A percentile compares a stretch with the other conserved stretches of the same genome.
Evolutionary conservation across 1,140 invertebrate genomes (phyloP).

Genomic region (Halictus rubicundus): DNA sequence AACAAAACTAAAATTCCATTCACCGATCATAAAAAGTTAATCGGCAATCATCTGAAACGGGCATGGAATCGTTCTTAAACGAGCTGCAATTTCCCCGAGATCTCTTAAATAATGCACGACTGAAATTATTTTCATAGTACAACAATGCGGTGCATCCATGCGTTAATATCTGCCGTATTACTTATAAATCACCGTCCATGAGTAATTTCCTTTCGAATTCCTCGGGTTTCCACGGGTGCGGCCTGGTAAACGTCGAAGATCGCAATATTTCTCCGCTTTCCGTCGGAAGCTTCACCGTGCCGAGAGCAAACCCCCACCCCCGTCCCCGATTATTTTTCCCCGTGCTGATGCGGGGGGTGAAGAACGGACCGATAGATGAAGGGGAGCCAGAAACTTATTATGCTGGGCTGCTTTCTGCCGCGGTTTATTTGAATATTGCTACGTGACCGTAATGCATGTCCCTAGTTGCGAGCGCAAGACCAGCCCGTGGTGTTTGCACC

Average conservation of each 20-base stretch:
- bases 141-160: background rate
- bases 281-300: conserved; percentile 7
- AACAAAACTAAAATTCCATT: too few species aligned
- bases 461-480: background rate
- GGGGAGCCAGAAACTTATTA: conserved; percentile 33
- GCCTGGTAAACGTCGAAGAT: conserved; percentile 33
- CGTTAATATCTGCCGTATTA: background rate
- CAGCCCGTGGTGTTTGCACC: conserved; percentile 32
- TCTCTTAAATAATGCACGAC: background rate
- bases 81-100: background rate
- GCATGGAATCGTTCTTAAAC: background rate
- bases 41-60: background rate
- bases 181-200: conserved; percentile 19
- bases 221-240: background rate
- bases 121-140: conserved; percentile 20
- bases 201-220: conserved; percentile 34
- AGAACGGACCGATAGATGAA: too few species aligned
- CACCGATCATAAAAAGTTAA: too few species aligned
- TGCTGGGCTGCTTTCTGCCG: conserved; percentile 30
- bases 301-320: background rate
- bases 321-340: conserved; percentile 21
- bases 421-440: conserved; percentile 67
- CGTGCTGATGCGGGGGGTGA: background rate
- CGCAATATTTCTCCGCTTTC: conserved; percentile 25
- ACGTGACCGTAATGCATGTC: conserved; percentile 61